Evolutionary conservation across 2,113 vertebrate species (phyloP), one percentile per base, ranked within the genome.

Genomic region (Platichthys flesus): DNA sequence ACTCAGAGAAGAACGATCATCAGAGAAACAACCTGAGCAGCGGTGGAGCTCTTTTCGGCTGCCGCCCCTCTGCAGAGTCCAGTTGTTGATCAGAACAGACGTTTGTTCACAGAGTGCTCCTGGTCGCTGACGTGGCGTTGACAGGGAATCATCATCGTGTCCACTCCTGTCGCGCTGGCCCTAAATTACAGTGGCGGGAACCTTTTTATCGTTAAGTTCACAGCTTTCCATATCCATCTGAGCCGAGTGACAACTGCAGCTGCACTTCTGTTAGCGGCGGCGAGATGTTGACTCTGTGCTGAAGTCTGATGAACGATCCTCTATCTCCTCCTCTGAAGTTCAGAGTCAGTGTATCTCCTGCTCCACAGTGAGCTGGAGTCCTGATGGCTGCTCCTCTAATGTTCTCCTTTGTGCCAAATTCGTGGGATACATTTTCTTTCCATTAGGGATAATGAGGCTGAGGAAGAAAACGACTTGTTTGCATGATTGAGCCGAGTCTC

Each of bases 141-240:
- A 72, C 74, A 62, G 62, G 47, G 60, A 80, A 75, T 85, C 70
- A 58, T 82, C 74, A 52, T 64, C 28, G 58, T 68, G 72, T 74
- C 82, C 47, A 45, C 28, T 78, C 37, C 35, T 61, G 54, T 28
- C 14, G 3, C 65, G 60, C 69, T 24, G 35, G 59, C 59, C 9
- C 3, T 72, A 68, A 81, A 86, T 82, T 80, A 74, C 61, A 78
- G 56, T 26, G 42, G 42, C 2, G 45, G 16, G 14, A 47, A 1
- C 3, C 14, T 7, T 14, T 2, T 14, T 5, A 15, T 24, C 24
- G 45, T 52, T 9, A 52, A 52, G 20, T 52, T 52, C 51, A n/a
- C 20, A 62, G 63, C 60, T 66, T 85, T 69, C 6, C 28, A 31
- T 24, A 24, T 6, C 5, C 28, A 1, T 31, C 28, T 31, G 28